phyloP scores from a whole-genome alignment of 2,797 vertebrate species.

The Pseudochirops cupreus region DNA sequence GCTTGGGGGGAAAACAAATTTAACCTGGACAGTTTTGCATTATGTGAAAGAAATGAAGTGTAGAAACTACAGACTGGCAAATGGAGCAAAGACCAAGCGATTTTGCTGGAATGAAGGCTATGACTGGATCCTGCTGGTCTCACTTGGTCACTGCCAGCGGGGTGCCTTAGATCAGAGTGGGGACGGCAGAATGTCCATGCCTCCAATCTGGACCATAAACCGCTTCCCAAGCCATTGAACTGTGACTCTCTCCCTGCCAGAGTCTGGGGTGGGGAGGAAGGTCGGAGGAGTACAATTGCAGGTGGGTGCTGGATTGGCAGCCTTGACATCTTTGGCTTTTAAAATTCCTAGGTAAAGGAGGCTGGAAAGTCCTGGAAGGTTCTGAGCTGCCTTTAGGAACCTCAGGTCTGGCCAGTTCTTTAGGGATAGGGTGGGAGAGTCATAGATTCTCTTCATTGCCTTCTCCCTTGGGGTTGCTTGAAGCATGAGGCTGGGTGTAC shows the following conservation, averaged over 20 bases:
- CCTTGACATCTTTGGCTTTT: neutral
- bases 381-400: constrained; percentile 34
- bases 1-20: constrained; percentile 27
- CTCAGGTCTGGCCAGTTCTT: neutral
- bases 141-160: neutral
- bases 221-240: neutral
- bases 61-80: neutral
- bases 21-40: neutral
- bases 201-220: neutral
- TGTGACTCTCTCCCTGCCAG: neutral
- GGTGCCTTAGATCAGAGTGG: neutral
- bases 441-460: neutral
- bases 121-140: neutral
- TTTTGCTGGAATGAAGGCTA: neutral
- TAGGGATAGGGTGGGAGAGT: constrained; percentile 26
- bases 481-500: neutral
- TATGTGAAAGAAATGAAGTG: constrained; percentile 36
- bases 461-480: neutral
- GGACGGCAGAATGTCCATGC: neutral
- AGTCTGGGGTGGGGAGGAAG: too few species aligned
- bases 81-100: neutral
- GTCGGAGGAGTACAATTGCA: neutral
- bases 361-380: constrained; percentile 14
- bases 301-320: neutral
- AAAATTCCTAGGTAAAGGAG: neutral